Percentiles rank a stretch among this genome's conserved stretches.
Evolutionary conservation across 2,888 invertebrate species (phyloP).

Genomic region (Congeria kusceri): DNA sequence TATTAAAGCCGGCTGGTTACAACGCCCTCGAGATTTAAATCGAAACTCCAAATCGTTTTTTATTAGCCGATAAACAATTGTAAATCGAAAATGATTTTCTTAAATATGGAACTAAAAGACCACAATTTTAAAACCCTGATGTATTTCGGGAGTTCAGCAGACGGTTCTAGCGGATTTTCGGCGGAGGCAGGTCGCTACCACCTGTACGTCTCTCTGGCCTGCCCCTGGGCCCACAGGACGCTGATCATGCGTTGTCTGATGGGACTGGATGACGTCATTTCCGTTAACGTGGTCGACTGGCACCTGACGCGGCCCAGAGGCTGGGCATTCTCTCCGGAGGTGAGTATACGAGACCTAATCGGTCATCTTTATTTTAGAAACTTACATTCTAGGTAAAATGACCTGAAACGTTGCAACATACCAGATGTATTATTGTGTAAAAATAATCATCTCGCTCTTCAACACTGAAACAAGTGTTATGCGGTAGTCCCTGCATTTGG

Average conservation of each 20-base stretch:
- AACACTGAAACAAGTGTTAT: no score
- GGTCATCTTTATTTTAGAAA: no score
- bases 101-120: background rate
- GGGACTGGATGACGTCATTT: constrained; percentile 80
- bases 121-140: background rate
- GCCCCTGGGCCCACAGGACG: constrained; percentile 83
- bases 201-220: constrained; percentile 82
- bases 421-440: no score
- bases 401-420: no score
- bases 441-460: no score
- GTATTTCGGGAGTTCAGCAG: constrained; percentile 66
- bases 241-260: constrained; percentile 79
- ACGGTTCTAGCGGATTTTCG: constrained; percentile 80
- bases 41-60: background rate
- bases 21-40: background rate
- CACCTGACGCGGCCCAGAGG: constrained; percentile 67
- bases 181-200: constrained; percentile 82
- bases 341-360: background rate
- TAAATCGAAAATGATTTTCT: background rate
- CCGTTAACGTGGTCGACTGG: constrained; percentile 81
- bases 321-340: constrained; percentile 73
- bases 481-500: no score
- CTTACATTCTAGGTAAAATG: no score
- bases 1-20: background rate
- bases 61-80: no score